A percentile compares a stretch with the other conserved stretches of the same genome.
These are phyloP conservation scores for Rhyacichthys aspro DNA, from an alignment of 2,797 vertebrate species.

Conservation along the genomic window DNA sequence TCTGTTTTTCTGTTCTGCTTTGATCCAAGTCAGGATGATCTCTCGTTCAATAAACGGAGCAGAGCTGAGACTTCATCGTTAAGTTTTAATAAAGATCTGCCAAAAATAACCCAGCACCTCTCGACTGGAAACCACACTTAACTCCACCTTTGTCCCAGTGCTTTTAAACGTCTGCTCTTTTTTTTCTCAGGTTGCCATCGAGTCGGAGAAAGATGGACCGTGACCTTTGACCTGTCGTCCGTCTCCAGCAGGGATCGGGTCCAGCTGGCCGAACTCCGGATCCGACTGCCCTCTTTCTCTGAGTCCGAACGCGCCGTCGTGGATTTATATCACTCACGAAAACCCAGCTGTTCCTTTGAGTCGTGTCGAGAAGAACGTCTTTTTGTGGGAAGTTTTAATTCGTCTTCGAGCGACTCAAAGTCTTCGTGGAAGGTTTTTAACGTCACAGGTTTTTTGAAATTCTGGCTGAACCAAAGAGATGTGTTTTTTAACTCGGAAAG, in stretches of 20 bases:
- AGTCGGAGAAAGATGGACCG: conserved; percentile 78
- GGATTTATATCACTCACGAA: conserved; percentile 83
- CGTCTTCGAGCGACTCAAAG: conserved; percentile 43
- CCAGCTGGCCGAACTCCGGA: conserved; percentile 82
- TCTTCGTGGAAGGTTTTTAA: conserved; percentile 86
- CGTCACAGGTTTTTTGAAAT: conserved; percentile 79
- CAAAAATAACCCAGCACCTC: too few relatives aligned
- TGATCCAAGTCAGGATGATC: too few relatives aligned
- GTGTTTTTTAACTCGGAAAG: conserved; percentile 5
- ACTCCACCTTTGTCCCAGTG: too few relatives aligned
- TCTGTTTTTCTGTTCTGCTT: too few relatives aligned
- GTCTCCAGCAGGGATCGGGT: conserved; percentile 80
- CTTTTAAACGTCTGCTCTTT: not conserved
- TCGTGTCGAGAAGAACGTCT: conserved; percentile 68
- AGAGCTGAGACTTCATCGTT: too few relatives aligned
- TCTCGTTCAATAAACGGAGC: too few relatives aligned
- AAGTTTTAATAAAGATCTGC: too few relatives aligned
- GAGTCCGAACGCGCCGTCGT: conserved; percentile 61
- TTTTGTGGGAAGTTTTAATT: conserved; percentile 81
- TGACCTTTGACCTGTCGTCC: conserved; percentile 89
- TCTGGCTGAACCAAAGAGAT: conserved; percentile 77
- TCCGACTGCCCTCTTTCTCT: conserved; percentile 73
- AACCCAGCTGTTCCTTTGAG: conserved; percentile 41
- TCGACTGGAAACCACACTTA: too few relatives aligned
- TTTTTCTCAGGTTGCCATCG: conserved; percentile 77